Conservation (phyloP, 2,888 invertebrate species). For the Hypena proboscidalis region DNA sequence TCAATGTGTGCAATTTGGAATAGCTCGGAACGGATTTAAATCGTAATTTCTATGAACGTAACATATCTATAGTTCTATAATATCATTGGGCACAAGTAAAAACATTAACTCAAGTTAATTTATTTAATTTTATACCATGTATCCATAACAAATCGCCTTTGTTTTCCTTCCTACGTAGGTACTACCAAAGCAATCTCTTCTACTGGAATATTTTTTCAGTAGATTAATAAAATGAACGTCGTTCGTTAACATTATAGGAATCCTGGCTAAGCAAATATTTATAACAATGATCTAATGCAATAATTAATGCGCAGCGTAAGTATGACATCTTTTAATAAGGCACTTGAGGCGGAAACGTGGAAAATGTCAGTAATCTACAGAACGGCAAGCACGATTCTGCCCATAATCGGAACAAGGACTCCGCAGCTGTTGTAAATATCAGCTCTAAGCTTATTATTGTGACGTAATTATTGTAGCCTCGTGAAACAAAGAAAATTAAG, state of each 20-base stretch:
- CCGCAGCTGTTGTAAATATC: constrained; percentile 82
- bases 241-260: no score
- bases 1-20: no score
- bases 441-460: constrained; percentile 76
- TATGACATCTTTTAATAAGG: constrained; percentile 81
- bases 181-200: no score
- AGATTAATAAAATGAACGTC: no score
- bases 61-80: no score
- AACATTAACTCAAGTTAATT: constrained; percentile 13
- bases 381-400: constrained; percentile 78
- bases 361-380: constrained; percentile 81
- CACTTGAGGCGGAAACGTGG: constrained; percentile 79
- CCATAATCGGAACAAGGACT: constrained; percentile 84
- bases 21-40: no score
- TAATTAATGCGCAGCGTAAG: constrained; percentile 37
- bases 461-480: constrained; percentile 74
- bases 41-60: no score
- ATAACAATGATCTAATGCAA: constrained; percentile 40
- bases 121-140: constrained; percentile 23
- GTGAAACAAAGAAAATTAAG: constrained; percentile 78
- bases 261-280: constrained; percentile 27
- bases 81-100: constrained; percentile 9
- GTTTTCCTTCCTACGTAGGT: no score
- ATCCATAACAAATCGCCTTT: constrained; percentile 13
- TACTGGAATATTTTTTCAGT: no score